A percentile compares a stretch with the other conserved stretches of the same genome.
phyloP scores from a whole-genome alignment of 2,113 vertebrate species.

The Cricetomys ansorgei region DNA sequence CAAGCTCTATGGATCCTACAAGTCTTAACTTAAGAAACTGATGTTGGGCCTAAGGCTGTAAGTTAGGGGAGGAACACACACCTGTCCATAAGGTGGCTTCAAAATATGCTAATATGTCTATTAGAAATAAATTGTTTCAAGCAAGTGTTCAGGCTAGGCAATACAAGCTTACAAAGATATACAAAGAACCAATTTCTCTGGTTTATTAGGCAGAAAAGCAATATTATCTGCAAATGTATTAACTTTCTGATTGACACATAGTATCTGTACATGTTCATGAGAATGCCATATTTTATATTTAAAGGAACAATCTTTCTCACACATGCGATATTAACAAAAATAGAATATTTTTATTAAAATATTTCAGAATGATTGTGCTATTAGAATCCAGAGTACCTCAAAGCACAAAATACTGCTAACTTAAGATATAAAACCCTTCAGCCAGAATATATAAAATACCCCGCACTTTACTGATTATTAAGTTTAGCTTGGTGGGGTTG shows the following conservation, averaged over 20 bases:
- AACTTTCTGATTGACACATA: not conserved
- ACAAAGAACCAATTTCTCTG: not conserved
- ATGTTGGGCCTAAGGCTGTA: not conserved
- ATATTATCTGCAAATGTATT: not conserved
- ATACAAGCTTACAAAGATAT: not conserved
- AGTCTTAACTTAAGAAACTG: not conserved
- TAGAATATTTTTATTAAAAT: constrained; percentile 35
- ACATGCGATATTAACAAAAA: constrained; percentile 3
- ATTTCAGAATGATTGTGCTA: constrained; percentile 9
- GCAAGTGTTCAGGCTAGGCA: not conserved
- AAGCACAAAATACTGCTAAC: not conserved
- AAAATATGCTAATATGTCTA: not conserved
- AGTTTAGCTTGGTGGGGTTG: too few species aligned
- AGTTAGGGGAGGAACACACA: not conserved
- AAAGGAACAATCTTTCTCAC: constrained; percentile 44
- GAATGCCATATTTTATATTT: not conserved
- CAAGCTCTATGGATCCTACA: not conserved
- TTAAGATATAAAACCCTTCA: constrained; percentile 19
- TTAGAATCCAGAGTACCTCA: not conserved
- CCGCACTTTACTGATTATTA: not conserved
- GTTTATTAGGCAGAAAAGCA: not conserved
- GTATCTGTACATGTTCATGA: not conserved
- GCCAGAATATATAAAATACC: not conserved
- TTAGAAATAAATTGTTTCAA: not conserved
- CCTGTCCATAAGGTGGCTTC: not conserved